Evolutionary conservation across 1,140 invertebrate species (phyloP), one percentile per base, ranked within the genome.

Genomic region (Ceratosolen fusciceps): DNA sequence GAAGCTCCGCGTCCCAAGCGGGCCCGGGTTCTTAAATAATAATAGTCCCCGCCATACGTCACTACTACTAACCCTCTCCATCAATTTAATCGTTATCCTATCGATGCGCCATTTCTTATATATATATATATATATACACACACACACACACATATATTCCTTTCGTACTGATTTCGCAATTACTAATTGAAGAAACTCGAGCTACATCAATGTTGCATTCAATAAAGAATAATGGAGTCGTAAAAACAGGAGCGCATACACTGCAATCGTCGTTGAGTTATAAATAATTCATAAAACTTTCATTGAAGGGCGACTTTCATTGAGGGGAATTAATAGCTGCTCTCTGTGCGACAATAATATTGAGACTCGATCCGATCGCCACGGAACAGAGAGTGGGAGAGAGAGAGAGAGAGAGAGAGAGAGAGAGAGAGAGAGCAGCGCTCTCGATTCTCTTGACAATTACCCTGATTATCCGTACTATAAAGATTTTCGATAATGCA

Each of bases 251-350:
- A n/a, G n/a, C n/a, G n/a, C 26, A 47, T 68, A 47, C 37, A 68
- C 1, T 68, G n/a, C 34, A 68, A 26, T 68, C 9, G n/a, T 71
- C 29, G n/a, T 21, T 26, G 47, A 34, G 7, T 71, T 49, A 52
- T 52, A 71, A 71, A 71, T 71, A 52, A 71, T 71, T 71, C 68
- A 71, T 31, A 52, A 16, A 71, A 52, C 26, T 54, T 71, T 71
- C 47, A 70, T 52, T 70, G 39, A 49, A 47, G 67, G 5, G 10
- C 5, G 19, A 29, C 43, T 68, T 52, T 70, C 43, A 71, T 71
- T 71, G 68, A 71, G 26, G 16, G 54, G 16, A 68, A 65, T 37
- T 37, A 37, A 65, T 37, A 37, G 31, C n/a, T n/a, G n/a, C n/a
- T n/a, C 37, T 16, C n/a, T 37, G n/a, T 31, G 26, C 5, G 2